Percentiles rank a stretch among this genome's conserved stretches.
Evolutionary conservation across 2,888 invertebrate genomes (phyloP).

Genomic region (Melangyna quadrimaculata): DNA sequence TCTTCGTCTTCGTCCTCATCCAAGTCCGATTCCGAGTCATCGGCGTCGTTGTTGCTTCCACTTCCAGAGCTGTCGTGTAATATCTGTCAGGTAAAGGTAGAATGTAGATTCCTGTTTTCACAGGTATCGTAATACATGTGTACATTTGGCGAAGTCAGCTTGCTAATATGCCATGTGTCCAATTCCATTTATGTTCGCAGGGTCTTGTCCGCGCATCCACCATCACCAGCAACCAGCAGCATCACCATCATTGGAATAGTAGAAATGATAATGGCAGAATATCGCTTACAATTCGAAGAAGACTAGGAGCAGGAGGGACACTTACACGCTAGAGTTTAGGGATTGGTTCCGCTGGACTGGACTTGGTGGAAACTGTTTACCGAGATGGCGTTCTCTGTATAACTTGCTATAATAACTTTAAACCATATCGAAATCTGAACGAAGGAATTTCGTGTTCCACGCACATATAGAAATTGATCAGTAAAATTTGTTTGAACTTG

Average conservation of each 20-base stretch:
- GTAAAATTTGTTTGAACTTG: slow-evolving; percentile 3
- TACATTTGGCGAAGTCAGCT: slow-evolving; percentile 36
- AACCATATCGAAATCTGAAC: neutral
- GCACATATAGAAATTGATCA: slow-evolving; percentile 37
- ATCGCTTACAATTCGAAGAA: slow-evolving; percentile 63
- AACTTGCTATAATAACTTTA: slow-evolving; percentile 14
- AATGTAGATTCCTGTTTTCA: slow-evolving; percentile 65
- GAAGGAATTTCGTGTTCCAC: neutral
- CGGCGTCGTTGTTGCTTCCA: neutral
- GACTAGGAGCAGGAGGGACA: slow-evolving; percentile 52
- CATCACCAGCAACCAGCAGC: slow-evolving; percentile 29
- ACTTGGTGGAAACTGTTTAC: neutral
- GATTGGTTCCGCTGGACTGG: slow-evolving; percentile 50
- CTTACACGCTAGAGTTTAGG: slow-evolving; percentile 48
- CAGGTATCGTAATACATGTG: slow-evolving; percentile 42
- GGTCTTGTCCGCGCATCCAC: slow-evolving; percentile 10
- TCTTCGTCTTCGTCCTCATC: neutral
- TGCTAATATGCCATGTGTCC: slow-evolving; percentile 67
- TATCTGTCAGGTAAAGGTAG: slow-evolving; percentile 57
- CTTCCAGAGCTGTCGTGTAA: slow-evolving; percentile 49
- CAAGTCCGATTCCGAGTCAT: neutral
- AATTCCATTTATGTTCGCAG: slow-evolving; percentile 61
- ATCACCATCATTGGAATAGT: slow-evolving; percentile 46
- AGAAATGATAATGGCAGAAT: slow-evolving; percentile 63
- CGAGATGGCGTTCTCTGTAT: neutral